Percentiles rank a stretch among this genome's conserved stretches.
These are phyloP conservation scores for Hoplodrina ambigua DNA, from an alignment of 2,888 invertebrate genomes.

Conservation along the genomic window DNA sequence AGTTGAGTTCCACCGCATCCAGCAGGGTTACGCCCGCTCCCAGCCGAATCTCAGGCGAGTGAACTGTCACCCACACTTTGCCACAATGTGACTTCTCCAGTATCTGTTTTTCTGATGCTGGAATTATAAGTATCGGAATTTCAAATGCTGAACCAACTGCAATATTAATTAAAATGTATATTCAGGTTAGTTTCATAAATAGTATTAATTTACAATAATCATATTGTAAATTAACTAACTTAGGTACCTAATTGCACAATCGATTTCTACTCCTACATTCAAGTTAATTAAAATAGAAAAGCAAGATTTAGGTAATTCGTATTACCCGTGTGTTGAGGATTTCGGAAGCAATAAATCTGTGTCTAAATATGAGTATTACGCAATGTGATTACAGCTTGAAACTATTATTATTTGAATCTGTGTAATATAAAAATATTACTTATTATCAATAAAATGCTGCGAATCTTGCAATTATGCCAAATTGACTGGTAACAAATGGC, in stretches of 20 bases:
- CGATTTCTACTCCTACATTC: conserved; percentile 1
- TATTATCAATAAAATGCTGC: conserved; percentile 7
- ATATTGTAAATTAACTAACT: conserved; percentile 7
- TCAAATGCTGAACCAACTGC: neutral
- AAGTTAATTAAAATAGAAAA: conserved; percentile 5
- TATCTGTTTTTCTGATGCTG: conserved; percentile 74
- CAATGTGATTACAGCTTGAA: conserved; percentile 10
- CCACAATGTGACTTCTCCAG: conserved; percentile 85
- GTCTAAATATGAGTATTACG: conserved; percentile 12
- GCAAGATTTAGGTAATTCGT: conserved; percentile 7
- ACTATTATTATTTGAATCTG: conserved; percentile 19
- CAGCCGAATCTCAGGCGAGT: conserved; percentile 78
- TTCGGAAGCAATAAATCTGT: conserved; percentile 44
- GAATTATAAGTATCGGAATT: conserved; percentile 21
- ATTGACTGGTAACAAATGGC: neutral
- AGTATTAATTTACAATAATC: neutral
- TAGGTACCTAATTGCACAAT: conserved; percentile 1
- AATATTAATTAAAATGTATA: no score
- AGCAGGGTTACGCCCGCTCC: conserved; percentile 66
- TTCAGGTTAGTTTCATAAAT: neutral
- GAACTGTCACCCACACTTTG: conserved; percentile 85
- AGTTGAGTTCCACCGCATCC: conserved; percentile 87
- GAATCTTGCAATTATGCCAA: conserved; percentile 1
- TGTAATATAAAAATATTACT: no score
- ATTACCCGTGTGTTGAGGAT: conserved; percentile 18